Evolutionary conservation across 2,888 invertebrate genomes (phyloP).

Genomic region (Smittia sp.): DNA sequence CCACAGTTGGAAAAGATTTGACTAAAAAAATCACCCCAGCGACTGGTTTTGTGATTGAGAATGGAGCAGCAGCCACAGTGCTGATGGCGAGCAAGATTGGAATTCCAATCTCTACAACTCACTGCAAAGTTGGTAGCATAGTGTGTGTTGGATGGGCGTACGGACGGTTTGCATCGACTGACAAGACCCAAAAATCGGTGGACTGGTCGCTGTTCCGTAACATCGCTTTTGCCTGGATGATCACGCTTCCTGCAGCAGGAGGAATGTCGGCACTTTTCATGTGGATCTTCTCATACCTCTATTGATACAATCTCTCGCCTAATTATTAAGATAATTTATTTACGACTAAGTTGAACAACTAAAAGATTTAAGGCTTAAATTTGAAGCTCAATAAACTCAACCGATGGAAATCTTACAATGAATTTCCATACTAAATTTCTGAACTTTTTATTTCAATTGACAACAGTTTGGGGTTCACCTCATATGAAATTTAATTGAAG

Average conservation of each 20-base stretch:
- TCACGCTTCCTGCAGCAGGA: constrained; percentile 94
- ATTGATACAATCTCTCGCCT: neutral
- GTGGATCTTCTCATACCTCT: constrained; percentile 50
- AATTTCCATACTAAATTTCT: too few relatives aligned
- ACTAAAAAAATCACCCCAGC: constrained; percentile 96
- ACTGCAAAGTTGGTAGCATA: constrained; percentile 99
- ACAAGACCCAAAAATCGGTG: constrained; percentile 46
- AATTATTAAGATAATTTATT: too few relatives aligned
- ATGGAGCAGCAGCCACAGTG: constrained; percentile 95
- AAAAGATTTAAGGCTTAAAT: too few relatives aligned
- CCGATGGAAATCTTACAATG: too few relatives aligned
- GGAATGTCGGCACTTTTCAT: constrained; percentile 79
- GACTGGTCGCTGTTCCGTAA: constrained; percentile 65
- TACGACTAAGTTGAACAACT: too few relatives aligned
- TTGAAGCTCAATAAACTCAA: too few relatives aligned
- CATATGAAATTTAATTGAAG: too few relatives aligned
- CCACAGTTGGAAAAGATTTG: constrained; percentile 95
- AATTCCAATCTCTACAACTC: constrained; percentile 95
- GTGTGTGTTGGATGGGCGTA: constrained; percentile 90
- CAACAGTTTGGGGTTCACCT: too few relatives aligned
- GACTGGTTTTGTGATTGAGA: constrained; percentile 93
- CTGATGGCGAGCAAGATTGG: constrained; percentile 95
- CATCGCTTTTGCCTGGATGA: constrained; percentile 95
- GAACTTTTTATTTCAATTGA: too few relatives aligned
- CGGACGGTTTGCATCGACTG: constrained; percentile 51